phyloP scores from a whole-genome alignment of 2,888 invertebrate genomes.

The Drosophila melanosoma region DNA sequence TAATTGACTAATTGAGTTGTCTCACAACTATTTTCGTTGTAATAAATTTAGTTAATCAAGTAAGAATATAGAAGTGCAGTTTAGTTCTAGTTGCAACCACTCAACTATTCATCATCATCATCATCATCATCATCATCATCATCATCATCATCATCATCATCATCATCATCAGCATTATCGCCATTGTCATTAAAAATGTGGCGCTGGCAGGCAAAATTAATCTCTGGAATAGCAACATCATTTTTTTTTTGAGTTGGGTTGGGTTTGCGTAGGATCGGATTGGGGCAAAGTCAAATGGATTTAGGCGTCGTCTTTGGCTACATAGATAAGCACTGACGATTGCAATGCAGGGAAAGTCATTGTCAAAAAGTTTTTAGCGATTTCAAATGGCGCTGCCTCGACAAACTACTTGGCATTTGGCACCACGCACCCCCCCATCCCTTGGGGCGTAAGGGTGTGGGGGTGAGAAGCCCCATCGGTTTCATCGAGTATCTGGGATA shows the following conservation, averaged over 20 bases:
- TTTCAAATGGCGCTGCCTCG: constrained; percentile 54
- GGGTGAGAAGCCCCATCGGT: neutral
- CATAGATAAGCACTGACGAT: constrained; percentile 58
- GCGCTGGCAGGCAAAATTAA: constrained; percentile 55
- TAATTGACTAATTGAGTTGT: neutral
- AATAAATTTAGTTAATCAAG: neutral
- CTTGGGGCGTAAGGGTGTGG: neutral
- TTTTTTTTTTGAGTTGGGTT: constrained; percentile 25
- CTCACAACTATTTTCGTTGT: neutral
- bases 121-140: constrained; percentile 16
- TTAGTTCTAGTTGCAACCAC: neutral
- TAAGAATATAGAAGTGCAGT: constrained; percentile 6
- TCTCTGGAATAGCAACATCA: constrained; percentile 43
- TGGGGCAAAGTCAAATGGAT: constrained; percentile 53
- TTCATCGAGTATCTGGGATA: neutral
- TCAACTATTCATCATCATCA: constrained; percentile 2
- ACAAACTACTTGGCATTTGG: constrained; percentile 58
- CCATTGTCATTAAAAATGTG: constrained; percentile 22
- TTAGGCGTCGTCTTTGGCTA: constrained; percentile 59
- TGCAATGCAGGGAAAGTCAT: constrained; percentile 44
- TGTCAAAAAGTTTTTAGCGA: constrained; percentile 69
- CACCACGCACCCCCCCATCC: neutral
- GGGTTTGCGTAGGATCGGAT: neutral
- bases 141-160: constrained; percentile 15
- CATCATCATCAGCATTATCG: constrained; percentile 5